These are phyloP conservation scores for Agelas oroides DNA, from an alignment of 37 sponge, comb jelly and placozoan genomes.

Conservation along the genomic window DNA sequence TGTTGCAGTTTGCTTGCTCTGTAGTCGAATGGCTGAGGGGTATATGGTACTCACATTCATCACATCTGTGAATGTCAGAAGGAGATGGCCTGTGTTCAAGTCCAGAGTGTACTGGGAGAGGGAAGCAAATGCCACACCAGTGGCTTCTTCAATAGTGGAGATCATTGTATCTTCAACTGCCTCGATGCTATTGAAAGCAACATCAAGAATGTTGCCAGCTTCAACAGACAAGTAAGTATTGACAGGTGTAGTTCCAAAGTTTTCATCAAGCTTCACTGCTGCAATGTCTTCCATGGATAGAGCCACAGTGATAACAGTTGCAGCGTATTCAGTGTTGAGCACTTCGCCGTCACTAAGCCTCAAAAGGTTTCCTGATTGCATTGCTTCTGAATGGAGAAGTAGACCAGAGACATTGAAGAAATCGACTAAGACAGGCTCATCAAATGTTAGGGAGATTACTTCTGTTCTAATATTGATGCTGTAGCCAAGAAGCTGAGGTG, in stretches of 20 bases:
- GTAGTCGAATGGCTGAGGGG: constrained; percentile 80
- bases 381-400: constrained; percentile 58
- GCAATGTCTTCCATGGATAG: constrained; percentile 72
- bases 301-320: constrained; percentile 41
- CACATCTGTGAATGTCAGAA: constrained; percentile 85
- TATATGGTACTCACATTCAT: constrained; percentile 68
- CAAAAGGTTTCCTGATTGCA: constrained; percentile 12
- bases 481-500: constrained; percentile 66
- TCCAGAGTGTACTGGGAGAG: constrained; percentile 70
- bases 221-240: constrained; percentile 80
- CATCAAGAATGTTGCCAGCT: constrained; percentile 48
- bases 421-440: constrained; percentile 76
- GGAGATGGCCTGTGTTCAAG: constrained; percentile 71
- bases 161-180: constrained; percentile 19
- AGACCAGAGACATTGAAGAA: constrained; percentile 67
- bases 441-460: constrained; percentile 67
- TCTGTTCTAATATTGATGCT: constrained; percentile 68
- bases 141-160: constrained; percentile 7
- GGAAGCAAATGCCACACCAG: constrained; percentile 39
- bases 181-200: constrained; percentile 44
- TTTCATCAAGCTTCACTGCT: constrained; percentile 68
- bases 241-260: constrained; percentile 64
- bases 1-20: constrained; percentile 66
- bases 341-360: constrained; percentile 63
- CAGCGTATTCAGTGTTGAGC: constrained; percentile 20